Conservation (phyloP, 2,113 vertebrate genomes). For the Nicator chloris region DNA sequence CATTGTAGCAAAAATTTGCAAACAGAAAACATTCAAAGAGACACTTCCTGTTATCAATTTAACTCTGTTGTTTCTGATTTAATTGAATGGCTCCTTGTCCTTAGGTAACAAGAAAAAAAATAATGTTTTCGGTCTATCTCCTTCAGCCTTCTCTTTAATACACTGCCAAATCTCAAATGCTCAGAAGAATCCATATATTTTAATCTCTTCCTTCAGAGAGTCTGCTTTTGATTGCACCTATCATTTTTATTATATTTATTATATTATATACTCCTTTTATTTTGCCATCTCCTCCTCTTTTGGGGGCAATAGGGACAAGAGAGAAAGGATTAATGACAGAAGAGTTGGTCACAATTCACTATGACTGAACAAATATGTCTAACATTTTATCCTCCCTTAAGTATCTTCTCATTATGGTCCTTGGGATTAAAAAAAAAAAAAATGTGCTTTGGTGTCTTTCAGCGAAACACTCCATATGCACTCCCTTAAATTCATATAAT, state of each 20-base stretch:
- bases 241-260: background rate
- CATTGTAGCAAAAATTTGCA: background rate
- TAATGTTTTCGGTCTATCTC: background rate
- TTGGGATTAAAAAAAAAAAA: no score
- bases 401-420: background rate
- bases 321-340: background rate
- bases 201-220: background rate
- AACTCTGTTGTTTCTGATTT: background rate
- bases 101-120: background rate
- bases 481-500: background rate
- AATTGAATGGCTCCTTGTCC: background rate
- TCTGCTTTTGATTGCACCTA: background rate
- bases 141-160: background rate
- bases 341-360: background rate
- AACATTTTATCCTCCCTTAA: background rate
- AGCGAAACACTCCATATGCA: background rate
- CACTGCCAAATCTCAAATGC: background rate
- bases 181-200: background rate
- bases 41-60: conserved; percentile 21
- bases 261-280: no score
- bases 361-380: background rate
- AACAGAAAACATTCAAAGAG: background rate
- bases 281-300: background rate
- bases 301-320: background rate
- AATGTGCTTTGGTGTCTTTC: background rate